These are phyloP conservation scores for Dasysyrphus albostriatus DNA, from an alignment of 2,888 invertebrate genomes.

Conservation along the genomic window DNA sequence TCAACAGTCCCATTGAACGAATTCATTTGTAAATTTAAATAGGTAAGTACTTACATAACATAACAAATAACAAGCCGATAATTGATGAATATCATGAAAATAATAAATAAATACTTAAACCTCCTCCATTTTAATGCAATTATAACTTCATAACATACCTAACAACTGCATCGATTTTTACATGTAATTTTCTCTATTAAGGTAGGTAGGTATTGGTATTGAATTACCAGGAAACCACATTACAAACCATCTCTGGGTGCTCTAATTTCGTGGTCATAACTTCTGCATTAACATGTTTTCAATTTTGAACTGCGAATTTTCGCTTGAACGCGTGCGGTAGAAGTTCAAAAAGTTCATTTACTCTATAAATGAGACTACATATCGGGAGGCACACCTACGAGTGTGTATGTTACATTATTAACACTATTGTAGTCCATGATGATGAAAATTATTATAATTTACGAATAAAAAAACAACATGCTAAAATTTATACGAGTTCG, in stretches of 20 bases:
- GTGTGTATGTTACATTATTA: slow-evolving; percentile 24
- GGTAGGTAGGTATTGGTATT: neutral
- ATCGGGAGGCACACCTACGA: neutral
- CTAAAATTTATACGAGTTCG: slow-evolving; percentile 27
- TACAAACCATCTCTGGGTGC: slow-evolving; percentile 15
- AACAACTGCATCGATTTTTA: slow-evolving; percentile 14
- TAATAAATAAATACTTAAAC: slow-evolving; percentile 18
- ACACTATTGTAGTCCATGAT: neutral
- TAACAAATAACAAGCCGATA: neutral
- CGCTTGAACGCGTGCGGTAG: neutral
- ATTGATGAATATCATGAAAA: neutral
- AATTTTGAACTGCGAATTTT: neutral
- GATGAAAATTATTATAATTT: neutral
- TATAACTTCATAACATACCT: slow-evolving; percentile 13
- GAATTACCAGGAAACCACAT: slow-evolving; percentile 23
- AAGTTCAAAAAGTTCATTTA: slow-evolving; percentile 55
- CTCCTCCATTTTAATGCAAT: slow-evolving; percentile 17
- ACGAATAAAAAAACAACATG: neutral
- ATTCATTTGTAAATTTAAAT: neutral
- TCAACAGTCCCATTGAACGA: neutral
- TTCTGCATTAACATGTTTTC: slow-evolving; percentile 45
- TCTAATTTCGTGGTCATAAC: slow-evolving; percentile 68
- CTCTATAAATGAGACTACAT: slow-evolving; percentile 2
- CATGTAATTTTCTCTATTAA: neutral
- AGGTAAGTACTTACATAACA: neutral